phyloP scores from a whole-genome alignment of 2,113 vertebrate genomes.

The Eubucco bourcierii region DNA sequence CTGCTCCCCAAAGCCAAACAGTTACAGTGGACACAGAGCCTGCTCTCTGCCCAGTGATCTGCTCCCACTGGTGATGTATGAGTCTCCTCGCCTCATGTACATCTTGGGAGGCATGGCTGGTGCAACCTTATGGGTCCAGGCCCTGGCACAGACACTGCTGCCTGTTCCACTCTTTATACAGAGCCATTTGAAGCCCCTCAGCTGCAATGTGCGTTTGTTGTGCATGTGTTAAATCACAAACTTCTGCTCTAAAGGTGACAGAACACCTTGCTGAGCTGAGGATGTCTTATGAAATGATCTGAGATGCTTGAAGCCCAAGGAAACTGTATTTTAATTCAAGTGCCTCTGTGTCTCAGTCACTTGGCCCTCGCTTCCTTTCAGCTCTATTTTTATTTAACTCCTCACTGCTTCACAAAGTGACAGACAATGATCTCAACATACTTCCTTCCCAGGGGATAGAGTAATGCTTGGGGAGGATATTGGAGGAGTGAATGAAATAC shows the following conservation, averaged over 20 bases:
- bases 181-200: not conserved
- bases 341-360: not conserved
- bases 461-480: not conserved
- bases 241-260: not conserved
- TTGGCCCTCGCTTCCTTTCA: not conserved
- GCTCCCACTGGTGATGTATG: fast-evolving
- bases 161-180: fast-evolving
- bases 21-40: fast-evolving
- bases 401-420: not conserved
- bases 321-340: not conserved
- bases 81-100: not conserved
- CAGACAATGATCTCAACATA: not conserved
- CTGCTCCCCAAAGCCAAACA: fast-evolving
- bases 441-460: not conserved
- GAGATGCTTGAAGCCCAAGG: not conserved
- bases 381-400: not conserved
- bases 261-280: not conserved
- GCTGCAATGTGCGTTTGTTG: not conserved
- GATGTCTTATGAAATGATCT: not conserved
- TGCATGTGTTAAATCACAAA: not conserved
- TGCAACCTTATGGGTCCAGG: fast-evolving
- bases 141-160: fast-evolving
- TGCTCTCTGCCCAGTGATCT: fast-evolving
- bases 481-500: not conserved
- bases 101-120: not conserved